Conservation (phyloP, 2,113 vertebrate species). For the Dromas ardeola region DNA sequence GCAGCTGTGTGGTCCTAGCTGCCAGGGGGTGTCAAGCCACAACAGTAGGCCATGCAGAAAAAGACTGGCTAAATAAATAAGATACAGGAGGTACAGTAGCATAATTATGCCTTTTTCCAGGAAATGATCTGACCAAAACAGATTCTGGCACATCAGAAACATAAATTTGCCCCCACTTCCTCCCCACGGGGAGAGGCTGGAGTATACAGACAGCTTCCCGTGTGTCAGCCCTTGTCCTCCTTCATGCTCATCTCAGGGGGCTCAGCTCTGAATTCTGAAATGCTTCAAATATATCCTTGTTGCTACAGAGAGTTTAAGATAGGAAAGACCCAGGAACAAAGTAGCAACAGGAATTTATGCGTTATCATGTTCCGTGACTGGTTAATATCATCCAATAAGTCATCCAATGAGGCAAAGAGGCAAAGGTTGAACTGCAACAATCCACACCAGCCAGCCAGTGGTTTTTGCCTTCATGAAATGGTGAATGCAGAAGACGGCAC, state of each 20-base stretch:
- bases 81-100: not conserved
- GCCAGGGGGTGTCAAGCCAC: not conserved
- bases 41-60: not conserved
- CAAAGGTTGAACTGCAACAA: conserved; percentile 54
- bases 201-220: not conserved
- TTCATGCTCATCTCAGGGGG: not conserved
- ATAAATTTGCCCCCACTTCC: not conserved
- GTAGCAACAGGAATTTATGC: not conserved
- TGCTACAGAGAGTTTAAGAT: not conserved
- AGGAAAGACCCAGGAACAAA: not conserved
- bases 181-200: not conserved
- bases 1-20: not conserved
- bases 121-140: not conserved
- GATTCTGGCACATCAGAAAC: not conserved
- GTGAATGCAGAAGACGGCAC: not conserved
- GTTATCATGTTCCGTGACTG: not conserved
- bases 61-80: not conserved
- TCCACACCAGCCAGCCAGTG: not conserved
- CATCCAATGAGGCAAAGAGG: conserved; percentile 47
- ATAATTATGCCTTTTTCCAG: not conserved
- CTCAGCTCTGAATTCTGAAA: not conserved
- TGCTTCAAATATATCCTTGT: not conserved
- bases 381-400: not conserved
- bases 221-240: not conserved
- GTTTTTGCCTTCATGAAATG: not conserved